A percentile compares a stretch with the other conserved stretches of the same genome.
Conservation (phyloP, 2,888 invertebrate genomes). For the Luperina nickerlii region DNA sequence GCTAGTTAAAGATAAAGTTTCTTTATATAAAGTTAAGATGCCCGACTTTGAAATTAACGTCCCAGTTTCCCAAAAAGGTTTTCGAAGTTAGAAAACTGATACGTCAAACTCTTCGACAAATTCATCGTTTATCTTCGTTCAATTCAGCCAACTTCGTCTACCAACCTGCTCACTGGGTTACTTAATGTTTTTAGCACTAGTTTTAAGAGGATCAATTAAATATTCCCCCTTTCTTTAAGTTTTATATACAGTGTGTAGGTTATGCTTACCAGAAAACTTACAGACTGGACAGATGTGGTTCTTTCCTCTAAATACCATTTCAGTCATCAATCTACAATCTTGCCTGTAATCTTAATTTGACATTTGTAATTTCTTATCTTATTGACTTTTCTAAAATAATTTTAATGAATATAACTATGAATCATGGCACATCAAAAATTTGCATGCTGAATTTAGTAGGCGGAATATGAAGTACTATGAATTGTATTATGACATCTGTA, state of each 20-base stretch:
- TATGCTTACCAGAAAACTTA: background rate
- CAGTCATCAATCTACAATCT: background rate
- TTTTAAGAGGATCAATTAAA: background rate
- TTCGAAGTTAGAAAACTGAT: slow-evolving; percentile 46
- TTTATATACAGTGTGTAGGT: background rate
- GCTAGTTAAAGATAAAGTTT: slow-evolving; percentile 16
- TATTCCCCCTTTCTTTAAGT: background rate
- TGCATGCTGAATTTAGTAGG: too few relatives aligned
- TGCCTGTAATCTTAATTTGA: too few relatives aligned
- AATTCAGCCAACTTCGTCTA: slow-evolving; percentile 3
- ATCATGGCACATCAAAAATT: too few relatives aligned
- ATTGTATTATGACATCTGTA: too few relatives aligned
- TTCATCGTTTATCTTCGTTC: slow-evolving; percentile 44
- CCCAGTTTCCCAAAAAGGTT: slow-evolving; percentile 45
- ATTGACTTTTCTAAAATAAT: too few relatives aligned
- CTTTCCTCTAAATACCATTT: background rate
- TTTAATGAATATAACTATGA: too few relatives aligned
- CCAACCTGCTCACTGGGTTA: background rate
- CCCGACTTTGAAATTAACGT: slow-evolving; percentile 41
- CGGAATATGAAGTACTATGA: too few relatives aligned
- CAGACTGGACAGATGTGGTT: background rate
- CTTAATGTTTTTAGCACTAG: background rate
- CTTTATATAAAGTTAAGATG: slow-evolving; percentile 6
- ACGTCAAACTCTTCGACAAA: slow-evolving; percentile 30
- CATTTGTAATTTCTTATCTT: too few relatives aligned